phyloP scores from a whole-genome alignment of 2,113 vertebrate genomes.

The Tupaia tana region DNA sequence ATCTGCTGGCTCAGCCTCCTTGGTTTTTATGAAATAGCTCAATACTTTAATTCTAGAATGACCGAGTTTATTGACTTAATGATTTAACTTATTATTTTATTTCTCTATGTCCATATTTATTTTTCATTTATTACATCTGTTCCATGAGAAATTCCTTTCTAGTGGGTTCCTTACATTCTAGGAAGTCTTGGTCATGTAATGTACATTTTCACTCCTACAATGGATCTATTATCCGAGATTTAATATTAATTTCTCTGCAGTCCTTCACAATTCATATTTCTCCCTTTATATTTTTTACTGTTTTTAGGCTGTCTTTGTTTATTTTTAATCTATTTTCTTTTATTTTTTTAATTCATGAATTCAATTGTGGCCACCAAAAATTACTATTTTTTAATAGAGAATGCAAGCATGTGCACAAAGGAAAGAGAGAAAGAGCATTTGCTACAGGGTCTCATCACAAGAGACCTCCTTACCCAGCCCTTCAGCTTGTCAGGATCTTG shows the following conservation, averaged over 20 bases:
- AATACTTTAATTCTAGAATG: not conserved
- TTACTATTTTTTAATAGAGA: too few relatives aligned
- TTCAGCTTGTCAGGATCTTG: too few relatives aligned
- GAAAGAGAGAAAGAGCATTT: too few relatives aligned
- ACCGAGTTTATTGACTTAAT: not conserved
- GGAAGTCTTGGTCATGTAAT: not conserved
- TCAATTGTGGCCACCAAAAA: not conserved
- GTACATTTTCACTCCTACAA: not conserved
- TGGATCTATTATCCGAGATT: not conserved
- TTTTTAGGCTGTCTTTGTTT: not conserved
- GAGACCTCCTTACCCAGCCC: too few relatives aligned
- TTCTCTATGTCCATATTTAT: not conserved
- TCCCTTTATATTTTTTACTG: not conserved
- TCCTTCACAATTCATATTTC: not conserved
- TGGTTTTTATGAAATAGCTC: not conserved
- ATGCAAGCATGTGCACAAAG: too few relatives aligned
- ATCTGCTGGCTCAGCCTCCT: not conserved
- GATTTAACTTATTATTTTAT: not conserved
- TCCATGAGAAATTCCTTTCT: not conserved
- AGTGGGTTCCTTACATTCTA: not conserved
- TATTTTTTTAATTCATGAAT: not conserved
- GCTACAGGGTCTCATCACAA: too few relatives aligned
- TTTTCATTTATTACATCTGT: not conserved
- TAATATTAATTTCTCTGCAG: conserved; percentile 7
- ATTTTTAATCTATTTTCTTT: not conserved